Base-by-base conservation (phyloP, 2,888 invertebrate species). In the Acanthopleura granulata region DNA sequence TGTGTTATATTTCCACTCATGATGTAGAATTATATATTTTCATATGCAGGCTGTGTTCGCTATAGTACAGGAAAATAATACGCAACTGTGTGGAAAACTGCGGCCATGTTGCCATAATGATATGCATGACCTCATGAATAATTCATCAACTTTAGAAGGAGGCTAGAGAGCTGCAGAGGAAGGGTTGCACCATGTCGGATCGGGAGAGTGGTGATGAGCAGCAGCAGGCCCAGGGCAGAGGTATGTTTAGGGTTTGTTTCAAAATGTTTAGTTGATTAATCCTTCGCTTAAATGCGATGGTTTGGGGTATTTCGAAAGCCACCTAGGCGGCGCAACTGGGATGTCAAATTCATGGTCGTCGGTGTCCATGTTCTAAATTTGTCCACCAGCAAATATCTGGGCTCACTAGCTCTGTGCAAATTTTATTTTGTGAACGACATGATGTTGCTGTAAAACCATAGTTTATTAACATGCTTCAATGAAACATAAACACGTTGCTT, bases 121-220 rank as follows among this genome's bases (percentile, higher is more conserved):
- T 73, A 49, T 75, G 77, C 70, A 51, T 80, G 82, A 85, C 83
- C 83, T 85, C 82, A 87, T 88, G 85, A 88, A 88, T 88, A 82
- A 88, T 88, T 87, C 86, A 87, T 87, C 80, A 85, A 81, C 77
- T 74, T 84, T 81, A 85, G 85, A 87, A 87, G 86, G 86, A 87
- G 87, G 87, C 87, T 87, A 77, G 74, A 77, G 80, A 85, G 83
- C 81, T 83, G 86, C 82, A 82, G 83, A 84, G 86, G 87, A 86
- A 88, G 87, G 87, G 86, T 88, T 89, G 87, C 84, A 88, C 86
- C 87, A 91, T 91, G 91, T 91, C 91, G 89, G 91, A 91, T 84
- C 87, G 89, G 79, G 90, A 90, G 85, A 87, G 86, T 85, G 90
- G 90, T 84, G 90, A 91, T 82, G 90, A 91, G 81, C 88, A 86